Percentiles rank a stretch among this genome's conserved stretches.
Conservation (phyloP, 2,888 invertebrate genomes). For the Lypha dubia region DNA sequence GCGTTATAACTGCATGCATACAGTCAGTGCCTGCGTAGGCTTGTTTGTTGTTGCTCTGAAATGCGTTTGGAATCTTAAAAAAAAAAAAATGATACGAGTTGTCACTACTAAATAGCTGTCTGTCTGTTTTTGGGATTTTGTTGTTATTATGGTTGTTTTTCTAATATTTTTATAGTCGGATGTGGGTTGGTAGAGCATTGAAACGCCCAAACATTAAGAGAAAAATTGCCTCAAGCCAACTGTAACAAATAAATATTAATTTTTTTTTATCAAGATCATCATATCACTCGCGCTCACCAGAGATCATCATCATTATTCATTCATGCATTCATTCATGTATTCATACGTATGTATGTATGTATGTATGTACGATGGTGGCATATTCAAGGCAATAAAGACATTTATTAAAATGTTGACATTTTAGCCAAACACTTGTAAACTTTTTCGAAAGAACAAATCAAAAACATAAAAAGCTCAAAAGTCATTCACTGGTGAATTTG, state of each 20-base stretch:
- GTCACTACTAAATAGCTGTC: conserved; percentile 51
- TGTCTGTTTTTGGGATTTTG: conserved; percentile 29
- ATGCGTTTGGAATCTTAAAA: conserved; percentile 50
- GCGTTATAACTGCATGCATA: conserved; percentile 22
- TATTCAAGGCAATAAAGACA: conserved; percentile 47
- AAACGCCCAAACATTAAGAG: conserved; percentile 63
- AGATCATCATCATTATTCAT: conserved; percentile 56
- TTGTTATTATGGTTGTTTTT: conserved; percentile 8
- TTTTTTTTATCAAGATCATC: conserved; percentile 62
- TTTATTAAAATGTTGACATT: conserved; percentile 49
- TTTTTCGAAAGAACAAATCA: conserved; percentile 10
- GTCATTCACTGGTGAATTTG: not conserved
- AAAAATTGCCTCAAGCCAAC: conserved; percentile 5
- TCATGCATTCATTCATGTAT: not conserved
- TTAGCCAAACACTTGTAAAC: conserved; percentile 43
- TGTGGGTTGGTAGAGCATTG: conserved; percentile 51
- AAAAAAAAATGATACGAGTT: conserved; percentile 60
- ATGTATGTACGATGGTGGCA: conserved; percentile 47
- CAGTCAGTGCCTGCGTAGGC: conserved; percentile 38
- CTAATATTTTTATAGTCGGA: conserved; percentile 8
- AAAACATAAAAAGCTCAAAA: conserved; percentile 26
- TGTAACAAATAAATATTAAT: conserved; percentile 54
- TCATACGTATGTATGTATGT: too few species aligned
- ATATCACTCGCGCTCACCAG: conserved; percentile 40
- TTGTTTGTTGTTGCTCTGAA: conserved; percentile 7